Percentiles rank a stretch among this genome's conserved stretches.
Conservation (phyloP, 1,140 invertebrate species). For the Cecropterus lyciades region DNA sequence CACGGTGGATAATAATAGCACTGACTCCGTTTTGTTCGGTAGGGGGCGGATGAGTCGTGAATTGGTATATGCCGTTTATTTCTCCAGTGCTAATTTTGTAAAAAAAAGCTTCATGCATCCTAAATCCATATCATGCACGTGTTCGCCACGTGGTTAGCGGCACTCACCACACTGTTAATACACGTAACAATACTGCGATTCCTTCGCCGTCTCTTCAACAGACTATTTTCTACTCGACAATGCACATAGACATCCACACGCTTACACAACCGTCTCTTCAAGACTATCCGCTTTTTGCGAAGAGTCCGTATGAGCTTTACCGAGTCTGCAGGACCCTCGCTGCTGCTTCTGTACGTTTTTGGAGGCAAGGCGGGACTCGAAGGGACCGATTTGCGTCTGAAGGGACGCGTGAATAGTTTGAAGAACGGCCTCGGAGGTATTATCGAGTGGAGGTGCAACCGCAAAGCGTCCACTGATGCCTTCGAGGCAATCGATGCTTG, state of each 20-base stretch:
- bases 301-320: slow-evolving; percentile 67
- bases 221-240: slow-evolving; percentile 60
- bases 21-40: slow-evolving; percentile 19
- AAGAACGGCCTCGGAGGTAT: slow-evolving; percentile 83
- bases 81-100: slow-evolving; percentile 31
- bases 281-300: slow-evolving; percentile 62
- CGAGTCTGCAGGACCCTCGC: slow-evolving; percentile 78
- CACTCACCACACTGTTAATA: slow-evolving; percentile 80
- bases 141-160: slow-evolving; percentile 52
- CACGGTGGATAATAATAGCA: slow-evolving; percentile 43
- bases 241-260: slow-evolving; percentile 76
- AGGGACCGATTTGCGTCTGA: slow-evolving; percentile 87
- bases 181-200: slow-evolving; percentile 55
- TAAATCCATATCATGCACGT: slow-evolving; percentile 50
- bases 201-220: slow-evolving; percentile 53
- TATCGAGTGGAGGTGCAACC: slow-evolving; percentile 79
- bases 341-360: slow-evolving; percentile 82
- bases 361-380: slow-evolving; percentile 85
- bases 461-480: slow-evolving; percentile 73
- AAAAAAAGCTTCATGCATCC: slow-evolving; percentile 32
- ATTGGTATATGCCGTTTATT: slow-evolving; percentile 12
- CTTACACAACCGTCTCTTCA: slow-evolving; percentile 68
- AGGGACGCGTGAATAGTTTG: slow-evolving; percentile 86
- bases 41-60: slow-evolving; percentile 20
- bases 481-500: slow-evolving; percentile 72